Conservation (phyloP, 2,888 invertebrate genomes). For the Smittia aterrima region DNA sequence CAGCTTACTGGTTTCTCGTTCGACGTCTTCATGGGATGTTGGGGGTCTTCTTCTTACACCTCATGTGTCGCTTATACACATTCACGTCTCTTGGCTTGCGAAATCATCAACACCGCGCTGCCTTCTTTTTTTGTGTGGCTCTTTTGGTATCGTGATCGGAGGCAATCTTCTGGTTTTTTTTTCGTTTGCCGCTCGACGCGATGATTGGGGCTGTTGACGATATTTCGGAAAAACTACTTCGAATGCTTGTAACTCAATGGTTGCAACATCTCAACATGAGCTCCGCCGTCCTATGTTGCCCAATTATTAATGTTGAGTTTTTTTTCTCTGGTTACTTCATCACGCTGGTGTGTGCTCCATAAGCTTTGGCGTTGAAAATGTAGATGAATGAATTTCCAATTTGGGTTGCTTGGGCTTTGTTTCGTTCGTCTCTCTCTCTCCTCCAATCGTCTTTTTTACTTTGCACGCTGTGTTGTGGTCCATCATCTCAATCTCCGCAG, state of each 20-base stretch:
- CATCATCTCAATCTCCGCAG: slow-evolving; percentile 27
- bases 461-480: slow-evolving; percentile 16
- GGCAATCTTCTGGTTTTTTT: slow-evolving; percentile 30
- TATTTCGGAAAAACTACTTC: slow-evolving; percentile 3
- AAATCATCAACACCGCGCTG: neutral
- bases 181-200: neutral
- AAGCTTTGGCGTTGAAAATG: neutral
- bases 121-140: neutral
- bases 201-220: slow-evolving; percentile 20
- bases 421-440: neutral
- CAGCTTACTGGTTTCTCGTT: slow-evolving; percentile 21
- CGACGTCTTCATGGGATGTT: neutral
- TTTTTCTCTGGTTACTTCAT: slow-evolving; percentile 18
- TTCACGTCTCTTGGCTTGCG: neutral
- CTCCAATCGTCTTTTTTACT: neutral
- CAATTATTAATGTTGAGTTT: slow-evolving; percentile 22
- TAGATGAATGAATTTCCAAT: slow-evolving; percentile 34
- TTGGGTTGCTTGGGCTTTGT: slow-evolving; percentile 28
- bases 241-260: neutral
- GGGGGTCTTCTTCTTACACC: neutral
- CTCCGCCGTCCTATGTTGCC: slow-evolving; percentile 32
- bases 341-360: slow-evolving; percentile 31
- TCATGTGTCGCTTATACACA: neutral
- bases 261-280: slow-evolving; percentile 11
- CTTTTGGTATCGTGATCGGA: slow-evolving; percentile 18